These are phyloP conservation scores for Spheniscus mendiculus DNA, from an alignment of 2,113 vertebrate genomes.

Conservation along the genomic window DNA sequence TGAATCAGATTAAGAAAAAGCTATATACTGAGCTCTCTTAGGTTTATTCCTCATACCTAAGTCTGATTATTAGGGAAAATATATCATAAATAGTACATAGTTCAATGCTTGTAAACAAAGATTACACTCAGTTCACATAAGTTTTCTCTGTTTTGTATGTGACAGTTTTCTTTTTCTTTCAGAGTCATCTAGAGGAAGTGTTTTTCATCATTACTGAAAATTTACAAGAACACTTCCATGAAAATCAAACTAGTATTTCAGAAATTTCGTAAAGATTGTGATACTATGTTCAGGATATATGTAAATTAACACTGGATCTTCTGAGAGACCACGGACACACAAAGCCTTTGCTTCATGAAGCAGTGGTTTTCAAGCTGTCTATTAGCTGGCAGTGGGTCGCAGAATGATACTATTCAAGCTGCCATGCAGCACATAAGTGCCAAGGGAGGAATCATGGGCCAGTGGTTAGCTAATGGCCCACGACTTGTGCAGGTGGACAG, in stretches of 20 bases:
- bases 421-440: neutral
- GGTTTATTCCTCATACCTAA: neutral
- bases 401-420: neutral
- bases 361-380: neutral
- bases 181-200: neutral
- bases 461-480: neutral
- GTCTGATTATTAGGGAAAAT: neutral
- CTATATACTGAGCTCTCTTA: neutral
- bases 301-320: neutral
- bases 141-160: neutral
- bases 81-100: rapidly evolving
- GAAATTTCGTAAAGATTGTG: neutral
- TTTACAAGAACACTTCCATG: neutral
- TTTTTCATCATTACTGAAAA: neutral
- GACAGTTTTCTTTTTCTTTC: neutral
- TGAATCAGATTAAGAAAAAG: neutral
- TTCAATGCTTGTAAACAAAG: neutral
- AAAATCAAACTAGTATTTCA: neutral
- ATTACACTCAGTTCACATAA: neutral
- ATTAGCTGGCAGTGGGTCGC: neutral
- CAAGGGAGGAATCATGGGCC: neutral
- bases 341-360: neutral
- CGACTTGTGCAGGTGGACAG: neutral
- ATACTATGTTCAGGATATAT: neutral
- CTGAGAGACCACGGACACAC: neutral